Base-by-base conservation (phyloP, 92 coral and sea anemone species). In the Palythoa grandiflora region DNA sequence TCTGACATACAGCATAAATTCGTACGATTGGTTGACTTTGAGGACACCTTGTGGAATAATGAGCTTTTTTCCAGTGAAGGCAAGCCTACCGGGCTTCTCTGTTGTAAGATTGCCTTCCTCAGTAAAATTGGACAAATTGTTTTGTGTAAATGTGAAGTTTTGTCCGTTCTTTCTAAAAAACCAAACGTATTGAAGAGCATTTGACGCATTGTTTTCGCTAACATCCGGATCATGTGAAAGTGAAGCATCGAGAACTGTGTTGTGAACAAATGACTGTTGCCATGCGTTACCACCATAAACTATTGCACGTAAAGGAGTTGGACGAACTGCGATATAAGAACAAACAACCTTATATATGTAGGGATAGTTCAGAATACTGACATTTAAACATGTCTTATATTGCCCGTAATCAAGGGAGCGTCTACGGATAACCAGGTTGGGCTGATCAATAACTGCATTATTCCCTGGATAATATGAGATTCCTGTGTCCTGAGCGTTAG, bases 191-290 rank as follows among this genome's bases (percentile, higher is more conserved):
- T 73, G 38, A 19, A 94, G 83, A 37, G 88, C 87, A 16, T 60
- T 20, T 14, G 54, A 80, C 9, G 78, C 65, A 84, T 84, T 83
- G 0, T 79, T 57, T 11, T 40, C n/a, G 2, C 51, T 74, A 48
- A 68, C 83, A 60, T 94, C 96, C 10, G 94, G 96, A 59, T 94
- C 96, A 83, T 87, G 83, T 5, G 96, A 91, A 6, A 80, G 19
- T 1, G 86, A 48, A 0, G 89, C 94, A 68, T 89, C 88, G 53
- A 94, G 78, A 12, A 74, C 76, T 15, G 89, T 66, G 38, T 89
- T 75, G 28, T 87, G 80, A 38, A 61, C 4, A n/a, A 87, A 61
- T 1, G 94, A 85, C 90, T 91, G 94, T 9, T 39, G 75, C 96
- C 94, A 89, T 6, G 80, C 80, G 68, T 87, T 89, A 4, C 96